phyloP scores from a whole-genome alignment of 2,113 vertebrate species.

The Narcine bancroftii region DNA sequence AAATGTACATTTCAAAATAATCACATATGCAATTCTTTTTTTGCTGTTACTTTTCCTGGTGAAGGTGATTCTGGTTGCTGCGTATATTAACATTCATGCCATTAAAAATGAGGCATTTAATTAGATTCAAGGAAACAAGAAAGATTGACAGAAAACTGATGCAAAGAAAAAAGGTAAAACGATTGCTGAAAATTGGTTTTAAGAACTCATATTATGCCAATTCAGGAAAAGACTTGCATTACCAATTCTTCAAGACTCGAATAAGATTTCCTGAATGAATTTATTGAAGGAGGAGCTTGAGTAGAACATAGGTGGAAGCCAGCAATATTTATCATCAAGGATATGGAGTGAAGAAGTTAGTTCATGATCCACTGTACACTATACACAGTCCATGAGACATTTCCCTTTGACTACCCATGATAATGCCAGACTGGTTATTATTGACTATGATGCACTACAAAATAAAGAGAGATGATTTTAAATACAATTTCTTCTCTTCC shows the following conservation, averaged over 20 bases:
- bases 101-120: no score
- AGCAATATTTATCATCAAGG: background rate
- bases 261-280: background rate
- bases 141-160: background rate
- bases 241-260: background rate
- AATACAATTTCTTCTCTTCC: background rate
- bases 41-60: background rate
- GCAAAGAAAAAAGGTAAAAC: background rate
- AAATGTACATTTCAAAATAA: background rate
- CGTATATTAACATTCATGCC: background rate
- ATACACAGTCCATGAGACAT: background rate
- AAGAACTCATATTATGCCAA: background rate
- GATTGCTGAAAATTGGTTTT: background rate
- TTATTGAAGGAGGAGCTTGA: background rate
- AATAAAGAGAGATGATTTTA: background rate
- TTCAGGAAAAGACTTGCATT: background rate
- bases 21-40: background rate
- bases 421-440: background rate
- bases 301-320: background rate
- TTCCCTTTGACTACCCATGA: background rate
- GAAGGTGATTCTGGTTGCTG: background rate
- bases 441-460: background rate
- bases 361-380: background rate
- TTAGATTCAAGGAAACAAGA: background rate
- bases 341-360: background rate